Evolutionary conservation across 1,140 invertebrate genomes (phyloP).

Genomic region (Cardiocondyla obscurior): DNA sequence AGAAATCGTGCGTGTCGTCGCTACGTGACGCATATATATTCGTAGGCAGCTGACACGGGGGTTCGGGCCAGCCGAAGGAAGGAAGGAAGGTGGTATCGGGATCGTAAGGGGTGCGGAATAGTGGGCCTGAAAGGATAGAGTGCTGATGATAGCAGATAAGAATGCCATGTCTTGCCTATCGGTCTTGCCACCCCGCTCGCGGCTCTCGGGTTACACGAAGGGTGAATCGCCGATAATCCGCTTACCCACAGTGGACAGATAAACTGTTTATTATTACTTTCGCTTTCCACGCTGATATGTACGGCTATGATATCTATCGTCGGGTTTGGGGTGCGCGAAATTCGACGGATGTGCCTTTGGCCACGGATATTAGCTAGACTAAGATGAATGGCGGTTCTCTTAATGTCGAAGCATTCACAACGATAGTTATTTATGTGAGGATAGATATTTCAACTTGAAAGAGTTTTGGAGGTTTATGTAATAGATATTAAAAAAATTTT

Average conservation of each 20-base stretch:
- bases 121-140: slow-evolving; percentile 19
- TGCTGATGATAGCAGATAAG: slow-evolving; percentile 71
- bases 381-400: slow-evolving; percentile 25
- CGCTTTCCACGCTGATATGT: slow-evolving; percentile 23
- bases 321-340: not conserved
- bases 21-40: slow-evolving; percentile 68
- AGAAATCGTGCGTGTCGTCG: slow-evolving; percentile 69
- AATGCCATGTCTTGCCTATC: slow-evolving; percentile 69
- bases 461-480: not conserved
- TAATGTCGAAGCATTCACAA: not conserved
- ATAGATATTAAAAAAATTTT: not conserved
- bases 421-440: not conserved
- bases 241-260: slow-evolving; percentile 72
- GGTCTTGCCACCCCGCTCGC: not conserved
- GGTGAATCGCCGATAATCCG: slow-evolving; percentile 71
- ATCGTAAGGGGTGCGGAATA: not conserved
- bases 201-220: slow-evolving; percentile 66
- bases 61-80: slow-evolving; percentile 18
- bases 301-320: not conserved
- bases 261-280: slow-evolving; percentile 79
- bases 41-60: slow-evolving; percentile 53
- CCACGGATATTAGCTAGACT: slow-evolving; percentile 11
- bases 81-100: slow-evolving; percentile 16
- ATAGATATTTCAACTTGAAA: not conserved
- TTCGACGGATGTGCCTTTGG: slow-evolving; percentile 3